These are phyloP conservation scores for Drosophila infuscata DNA, from an alignment of 2,888 invertebrate species.

Conservation along the genomic window DNA sequence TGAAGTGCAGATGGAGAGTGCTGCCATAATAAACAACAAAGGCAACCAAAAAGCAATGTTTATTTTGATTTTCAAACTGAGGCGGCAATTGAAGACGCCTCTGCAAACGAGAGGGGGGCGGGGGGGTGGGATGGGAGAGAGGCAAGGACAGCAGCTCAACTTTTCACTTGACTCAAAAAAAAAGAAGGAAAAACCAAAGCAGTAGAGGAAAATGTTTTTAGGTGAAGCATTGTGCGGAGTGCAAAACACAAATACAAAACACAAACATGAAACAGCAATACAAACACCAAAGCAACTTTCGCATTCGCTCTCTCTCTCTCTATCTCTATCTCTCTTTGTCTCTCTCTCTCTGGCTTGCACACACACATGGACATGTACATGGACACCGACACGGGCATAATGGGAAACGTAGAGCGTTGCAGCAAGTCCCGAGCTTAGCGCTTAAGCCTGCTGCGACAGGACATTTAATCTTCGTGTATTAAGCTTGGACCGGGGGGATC, in stretches of 20 bases:
- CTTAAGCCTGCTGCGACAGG: conserved; percentile 78
- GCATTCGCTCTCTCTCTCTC: background rate
- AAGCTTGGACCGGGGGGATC: conserved; percentile 40
- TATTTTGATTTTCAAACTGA: conserved; percentile 71
- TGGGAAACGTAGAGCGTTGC: conserved; percentile 50
- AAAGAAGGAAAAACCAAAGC: conserved; percentile 12
- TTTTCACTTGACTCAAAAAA: conserved; percentile 61
- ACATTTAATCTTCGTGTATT: conserved; percentile 80
- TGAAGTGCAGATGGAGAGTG: conserved; percentile 19
- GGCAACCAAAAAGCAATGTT: conserved; percentile 74
- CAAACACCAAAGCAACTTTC: conserved; percentile 29
- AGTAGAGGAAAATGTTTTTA: conserved; percentile 45
- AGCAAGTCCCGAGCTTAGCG: conserved; percentile 71
- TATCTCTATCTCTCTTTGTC: background rate
- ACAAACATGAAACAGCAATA: conserved; percentile 23
- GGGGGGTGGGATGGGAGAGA: too few relatives aligned
- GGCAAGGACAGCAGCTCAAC: conserved; percentile 54
- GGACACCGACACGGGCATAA: conserved; percentile 37
- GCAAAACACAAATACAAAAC: conserved; percentile 39
- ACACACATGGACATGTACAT: conserved; percentile 26
- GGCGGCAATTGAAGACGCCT: conserved; percentile 26
- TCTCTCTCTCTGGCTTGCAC: background rate
- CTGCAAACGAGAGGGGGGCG: background rate
- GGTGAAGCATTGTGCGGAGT: conserved; percentile 36
- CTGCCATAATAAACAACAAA: conserved; percentile 64